Percentiles rank a stretch among this genome's conserved stretches.
These are phyloP conservation scores for Pantala flavescens DNA, from an alignment of 1,140 invertebrate species.

Conservation along the genomic window DNA sequence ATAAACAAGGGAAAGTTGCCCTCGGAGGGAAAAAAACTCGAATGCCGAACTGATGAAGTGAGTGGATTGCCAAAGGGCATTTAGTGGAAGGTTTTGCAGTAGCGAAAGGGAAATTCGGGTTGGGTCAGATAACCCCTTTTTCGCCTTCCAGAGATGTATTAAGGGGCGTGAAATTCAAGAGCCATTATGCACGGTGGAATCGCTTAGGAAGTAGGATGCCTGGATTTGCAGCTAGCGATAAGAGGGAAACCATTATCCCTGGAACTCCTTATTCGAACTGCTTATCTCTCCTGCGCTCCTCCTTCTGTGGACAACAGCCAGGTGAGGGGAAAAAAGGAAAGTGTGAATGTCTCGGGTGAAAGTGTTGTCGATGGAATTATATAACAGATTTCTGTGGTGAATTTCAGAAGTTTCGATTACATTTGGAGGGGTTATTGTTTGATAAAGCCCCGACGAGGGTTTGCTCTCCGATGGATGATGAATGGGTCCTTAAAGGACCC, in stretches of 20 bases:
- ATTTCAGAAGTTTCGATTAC: too few relatives aligned
- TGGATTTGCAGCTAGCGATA: not conserved
- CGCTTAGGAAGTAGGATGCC: not conserved
- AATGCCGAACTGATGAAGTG: not conserved
- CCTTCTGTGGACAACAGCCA: not conserved
- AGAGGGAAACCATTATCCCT: not conserved
- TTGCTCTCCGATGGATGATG: too few relatives aligned
- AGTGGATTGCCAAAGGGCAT: not conserved
- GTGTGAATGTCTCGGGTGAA: too few relatives aligned
- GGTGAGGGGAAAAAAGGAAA: not conserved
- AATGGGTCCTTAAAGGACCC: too few relatives aligned
- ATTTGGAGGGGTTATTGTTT: too few relatives aligned
- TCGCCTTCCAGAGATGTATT: not conserved
- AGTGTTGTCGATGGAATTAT: too few relatives aligned
- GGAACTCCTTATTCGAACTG: not conserved
- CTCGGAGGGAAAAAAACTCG: too few relatives aligned
- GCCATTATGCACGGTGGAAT: not conserved
- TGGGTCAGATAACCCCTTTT: not conserved
- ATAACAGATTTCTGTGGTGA: too few relatives aligned
- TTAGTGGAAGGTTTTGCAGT: not conserved
- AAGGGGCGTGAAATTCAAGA: constrained; percentile 8
- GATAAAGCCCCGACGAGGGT: too few relatives aligned
- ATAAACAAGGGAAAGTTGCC: too few relatives aligned
- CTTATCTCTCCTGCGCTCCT: not conserved
- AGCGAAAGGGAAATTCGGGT: not conserved